Evolutionary conservation across 1,140 invertebrate genomes (phyloP), one percentile per base, ranked within the genome.

Genomic region (Solen grandis): DNA sequence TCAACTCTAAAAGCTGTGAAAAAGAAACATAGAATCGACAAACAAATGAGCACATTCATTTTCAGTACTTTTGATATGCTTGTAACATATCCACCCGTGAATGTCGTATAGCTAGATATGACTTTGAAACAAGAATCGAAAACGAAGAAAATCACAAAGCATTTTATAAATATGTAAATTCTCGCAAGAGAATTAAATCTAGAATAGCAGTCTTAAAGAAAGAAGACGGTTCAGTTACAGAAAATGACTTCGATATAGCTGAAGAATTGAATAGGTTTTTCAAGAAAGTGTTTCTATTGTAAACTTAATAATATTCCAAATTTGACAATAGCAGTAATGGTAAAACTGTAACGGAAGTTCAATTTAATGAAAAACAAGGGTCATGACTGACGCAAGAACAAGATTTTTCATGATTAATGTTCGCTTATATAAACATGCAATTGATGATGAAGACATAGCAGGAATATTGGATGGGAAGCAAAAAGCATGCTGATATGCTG

Each of bases 201-300:
- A 33, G 66, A 16, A 35, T 69, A 10, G 25, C 22, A 13, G 66
- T 52, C 27, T 33, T 69, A 4, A 69, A 69, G 22, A 33, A 33
- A 10, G 33, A 54, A 3, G 66, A 69, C 31, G 66, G 66, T 14
- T 31, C 27, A 22, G 27, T 69, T 19, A 52, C 22, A 5, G 33
- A n/a, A 19, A 69, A 69, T 29, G 41, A 29, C 35, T 16, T 52
- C 50, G 41, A 27, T 19, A 69, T 52, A 69, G 50, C 66, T 3
- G 50, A 69, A 27, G 33, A 31, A 29, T 22, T 69, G 27, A 69
- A 52, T 33, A 29, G 54, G 19, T 69, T 69, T 69, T 69, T 69
- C 66, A 8, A 31, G 33, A 69, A 35, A 31, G 66, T 69, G 2
- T 69, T 69, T 22, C 66, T 52, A 33, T 31, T 19, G 66, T 29